Percentiles rank a stretch among this genome's conserved stretches.
Evolutionary conservation across 2,113 vertebrate genomes (phyloP).

Genomic region (Silurus asotus): DNA sequence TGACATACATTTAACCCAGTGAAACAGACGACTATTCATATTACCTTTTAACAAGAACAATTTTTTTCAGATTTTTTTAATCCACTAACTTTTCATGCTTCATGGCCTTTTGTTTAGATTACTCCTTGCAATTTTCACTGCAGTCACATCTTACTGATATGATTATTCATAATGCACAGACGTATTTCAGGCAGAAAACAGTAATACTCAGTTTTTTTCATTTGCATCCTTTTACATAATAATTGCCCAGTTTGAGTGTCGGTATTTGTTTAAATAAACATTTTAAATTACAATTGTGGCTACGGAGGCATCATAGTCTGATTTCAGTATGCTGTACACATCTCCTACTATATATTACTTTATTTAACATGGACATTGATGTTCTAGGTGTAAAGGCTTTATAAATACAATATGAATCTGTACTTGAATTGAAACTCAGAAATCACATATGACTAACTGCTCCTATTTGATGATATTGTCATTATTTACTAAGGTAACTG

Average conservation of each 20-base stretch:
- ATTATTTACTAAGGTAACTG: conserved; percentile 66
- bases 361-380: conserved; percentile 38
- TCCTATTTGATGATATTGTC: conserved; percentile 63
- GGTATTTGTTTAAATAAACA: conserved; percentile 5
- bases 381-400: conserved; percentile 51
- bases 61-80: not conserved
- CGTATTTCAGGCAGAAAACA: not conserved
- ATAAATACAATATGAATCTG: conserved; percentile 53
- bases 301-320: not conserved
- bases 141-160: conserved; percentile 2
- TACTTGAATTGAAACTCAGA: conserved; percentile 54
- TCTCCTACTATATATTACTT: conserved; percentile 5
- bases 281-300: not conserved
- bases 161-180: conserved; percentile 12
- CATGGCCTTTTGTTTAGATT: not conserved
- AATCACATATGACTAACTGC: conserved; percentile 64
- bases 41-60: not conserved
- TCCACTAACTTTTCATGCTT: not conserved
- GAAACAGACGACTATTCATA: not conserved
- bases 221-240: not conserved
- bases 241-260: not conserved
- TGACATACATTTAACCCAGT: not conserved
- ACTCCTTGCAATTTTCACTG: conserved; percentile 6
- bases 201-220: not conserved
- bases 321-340: not conserved